Percentiles rank a stretch among this genome's conserved stretches.
These are phyloP conservation scores for Enoplosus armatus DNA, from an alignment of 2,797 vertebrate species.

Conservation along the genomic window DNA sequence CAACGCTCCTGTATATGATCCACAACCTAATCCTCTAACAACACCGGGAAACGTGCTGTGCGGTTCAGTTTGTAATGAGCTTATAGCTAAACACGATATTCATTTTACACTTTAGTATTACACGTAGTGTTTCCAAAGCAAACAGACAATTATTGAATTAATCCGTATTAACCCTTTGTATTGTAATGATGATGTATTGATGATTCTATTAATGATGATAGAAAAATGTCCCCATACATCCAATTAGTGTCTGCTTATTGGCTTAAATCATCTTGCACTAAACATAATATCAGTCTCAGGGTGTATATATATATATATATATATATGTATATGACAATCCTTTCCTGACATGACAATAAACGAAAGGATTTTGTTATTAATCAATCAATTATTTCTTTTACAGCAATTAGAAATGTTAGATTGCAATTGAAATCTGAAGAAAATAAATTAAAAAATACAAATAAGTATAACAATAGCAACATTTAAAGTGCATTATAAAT, in stretches of 20 bases:
- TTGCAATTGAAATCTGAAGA: neutral
- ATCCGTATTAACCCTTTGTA: accelerated
- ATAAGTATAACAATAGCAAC: neutral
- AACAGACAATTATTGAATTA: neutral
- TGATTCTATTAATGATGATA: neutral
- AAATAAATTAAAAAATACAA: neutral
- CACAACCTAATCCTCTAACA: neutral
- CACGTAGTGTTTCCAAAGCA: neutral
- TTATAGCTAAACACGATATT: neutral
- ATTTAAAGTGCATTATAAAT: constrained; percentile 5
- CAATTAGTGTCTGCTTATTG: neutral
- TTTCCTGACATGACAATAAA: neutral
- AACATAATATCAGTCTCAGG: neutral
- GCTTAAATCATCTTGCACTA: neutral
- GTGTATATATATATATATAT: too few species aligned
- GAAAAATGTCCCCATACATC: too few species aligned
- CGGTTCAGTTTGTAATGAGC: neutral
- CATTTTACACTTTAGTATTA: neutral
- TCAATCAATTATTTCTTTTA: too few species aligned
- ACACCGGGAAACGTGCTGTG: neutral
- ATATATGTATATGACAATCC: too few species aligned
- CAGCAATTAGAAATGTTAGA: neutral
- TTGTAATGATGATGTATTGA: neutral
- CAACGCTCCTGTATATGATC: neutral
- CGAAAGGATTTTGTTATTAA: neutral